Evolutionary conservation across 2,113 vertebrate species (phyloP).

Genomic region (Apaloderma vittatum): DNA sequence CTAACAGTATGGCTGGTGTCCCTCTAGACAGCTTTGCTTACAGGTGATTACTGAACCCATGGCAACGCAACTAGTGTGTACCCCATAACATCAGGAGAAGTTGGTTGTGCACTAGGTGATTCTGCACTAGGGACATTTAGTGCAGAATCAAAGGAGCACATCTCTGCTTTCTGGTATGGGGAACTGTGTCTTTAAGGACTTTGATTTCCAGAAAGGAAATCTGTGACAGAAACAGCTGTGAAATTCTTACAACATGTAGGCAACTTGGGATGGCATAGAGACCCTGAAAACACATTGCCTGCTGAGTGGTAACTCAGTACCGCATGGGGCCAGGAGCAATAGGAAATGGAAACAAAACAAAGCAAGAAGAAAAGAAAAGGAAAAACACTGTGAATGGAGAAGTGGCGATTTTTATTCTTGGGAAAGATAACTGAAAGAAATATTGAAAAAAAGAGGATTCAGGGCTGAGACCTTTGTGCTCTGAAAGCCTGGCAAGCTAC

Average conservation of each 20-base stretch:
- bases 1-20: neutral
- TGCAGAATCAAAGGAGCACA: neutral
- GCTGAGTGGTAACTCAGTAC: neutral
- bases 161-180: neutral
- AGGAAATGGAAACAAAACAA: neutral
- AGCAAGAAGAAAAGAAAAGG: no score
- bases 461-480: neutral
- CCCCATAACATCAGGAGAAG: neutral
- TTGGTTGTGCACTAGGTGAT: neutral
- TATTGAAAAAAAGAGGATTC: neutral
- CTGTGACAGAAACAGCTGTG: conserved; percentile 8
- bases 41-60: neutral
- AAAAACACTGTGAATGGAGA: neutral
- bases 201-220: neutral
- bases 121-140: neutral
- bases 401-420: neutral
- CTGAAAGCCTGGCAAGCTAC: neutral
- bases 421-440: neutral
- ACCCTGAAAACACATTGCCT: neutral
- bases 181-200: neutral
- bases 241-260: neutral
- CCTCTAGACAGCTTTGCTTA: neutral
- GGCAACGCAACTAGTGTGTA: neutral
- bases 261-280: neutral
- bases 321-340: neutral